Conservation (phyloP, 2,113 vertebrate species). For the Megaleporinus macrocephalus region DNA sequence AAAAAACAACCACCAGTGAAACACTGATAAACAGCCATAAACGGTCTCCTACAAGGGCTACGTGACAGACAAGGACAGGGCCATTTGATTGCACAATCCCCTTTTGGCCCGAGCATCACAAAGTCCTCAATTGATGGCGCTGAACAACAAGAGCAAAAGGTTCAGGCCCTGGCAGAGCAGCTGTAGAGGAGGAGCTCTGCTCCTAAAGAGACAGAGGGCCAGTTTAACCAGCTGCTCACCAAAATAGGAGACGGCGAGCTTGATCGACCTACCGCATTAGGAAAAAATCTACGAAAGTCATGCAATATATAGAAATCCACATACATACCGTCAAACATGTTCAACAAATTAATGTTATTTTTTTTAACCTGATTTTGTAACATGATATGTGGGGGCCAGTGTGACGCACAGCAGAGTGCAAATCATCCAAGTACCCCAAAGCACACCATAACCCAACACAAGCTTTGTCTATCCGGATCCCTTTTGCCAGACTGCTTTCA, state of each 20-base stretch:
- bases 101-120: slow-evolving; percentile 55
- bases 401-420: not conserved
- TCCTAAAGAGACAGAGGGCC: slow-evolving; percentile 65
- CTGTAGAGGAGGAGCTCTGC: slow-evolving; percentile 57
- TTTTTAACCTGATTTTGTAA: not conserved
- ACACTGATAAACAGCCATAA: slow-evolving; percentile 69
- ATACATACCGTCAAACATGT: not conserved
- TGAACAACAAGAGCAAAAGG: slow-evolving; percentile 67
- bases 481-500: not conserved
- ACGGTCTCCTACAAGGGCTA: slow-evolving; percentile 57
- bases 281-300: not conserved
- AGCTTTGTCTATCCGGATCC: not conserved
- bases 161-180: slow-evolving; percentile 65
- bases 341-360: not conserved
- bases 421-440: not conserved
- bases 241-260: not conserved
- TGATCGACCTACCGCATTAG: not conserved
- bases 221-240: slow-evolving; percentile 40
- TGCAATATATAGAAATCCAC: not conserved
- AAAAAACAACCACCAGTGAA: slow-evolving; percentile 51
- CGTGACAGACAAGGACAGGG: slow-evolving; percentile 61
- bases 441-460: not conserved
- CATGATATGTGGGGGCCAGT: not conserved
- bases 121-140: slow-evolving; percentile 66
- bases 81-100: slow-evolving; percentile 69